Percentiles rank a stretch among this genome's conserved stretches.
Conservation (phyloP, 2,888 invertebrate species). For the Bimastos eiseni region DNA sequence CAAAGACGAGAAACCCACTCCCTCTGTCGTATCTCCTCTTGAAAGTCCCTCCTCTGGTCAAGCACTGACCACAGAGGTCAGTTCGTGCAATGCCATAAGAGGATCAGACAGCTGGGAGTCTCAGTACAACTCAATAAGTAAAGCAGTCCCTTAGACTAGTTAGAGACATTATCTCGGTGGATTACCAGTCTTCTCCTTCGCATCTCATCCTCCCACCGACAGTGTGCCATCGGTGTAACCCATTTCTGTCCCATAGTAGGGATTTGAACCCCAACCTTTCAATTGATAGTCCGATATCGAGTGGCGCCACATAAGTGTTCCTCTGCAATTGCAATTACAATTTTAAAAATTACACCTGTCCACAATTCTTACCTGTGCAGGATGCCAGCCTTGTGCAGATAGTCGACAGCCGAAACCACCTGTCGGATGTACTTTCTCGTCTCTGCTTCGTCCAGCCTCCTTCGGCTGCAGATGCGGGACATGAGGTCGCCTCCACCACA, state of each 20-base stretch:
- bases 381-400: conserved; percentile 58
- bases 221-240: too few relatives aligned
- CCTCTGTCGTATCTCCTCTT: not conserved
- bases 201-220: too few relatives aligned
- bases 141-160: too few relatives aligned
- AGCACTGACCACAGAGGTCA: not conserved
- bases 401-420: conserved; percentile 58
- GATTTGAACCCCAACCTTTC: too few relatives aligned
- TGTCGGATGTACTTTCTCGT: conserved; percentile 56
- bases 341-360: too few relatives aligned
- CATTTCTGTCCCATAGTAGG: too few relatives aligned
- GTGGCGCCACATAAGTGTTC: too few relatives aligned
- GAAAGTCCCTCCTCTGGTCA: not conserved
- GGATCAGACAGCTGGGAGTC: not conserved
- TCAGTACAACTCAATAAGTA: not conserved
- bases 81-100: not conserved
- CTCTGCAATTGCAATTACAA: too few relatives aligned
- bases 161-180: too few relatives aligned
- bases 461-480: conserved; percentile 57
- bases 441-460: conserved; percentile 54
- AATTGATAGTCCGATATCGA: too few relatives aligned
- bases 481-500: conserved; percentile 60
- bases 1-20: not conserved
- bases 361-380: conserved; percentile 57
- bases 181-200: too few relatives aligned